Conservation (phyloP, 2,113 vertebrate species). For the Lontra canadensis region DNA sequence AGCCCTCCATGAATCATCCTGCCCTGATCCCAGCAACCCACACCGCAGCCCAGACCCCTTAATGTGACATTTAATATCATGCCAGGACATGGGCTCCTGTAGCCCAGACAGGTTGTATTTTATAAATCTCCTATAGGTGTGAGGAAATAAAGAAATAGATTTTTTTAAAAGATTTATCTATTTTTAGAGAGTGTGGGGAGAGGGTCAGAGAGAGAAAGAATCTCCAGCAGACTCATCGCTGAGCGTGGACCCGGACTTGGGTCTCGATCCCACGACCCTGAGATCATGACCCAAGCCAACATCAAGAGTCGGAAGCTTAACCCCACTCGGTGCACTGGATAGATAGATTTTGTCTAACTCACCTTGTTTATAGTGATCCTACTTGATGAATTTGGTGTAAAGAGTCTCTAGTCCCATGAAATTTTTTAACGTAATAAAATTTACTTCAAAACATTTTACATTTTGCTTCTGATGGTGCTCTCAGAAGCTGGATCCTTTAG, state of each 20-base stretch:
- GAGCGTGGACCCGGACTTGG: too few species aligned
- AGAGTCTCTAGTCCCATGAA: background rate
- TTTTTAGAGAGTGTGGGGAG: too few species aligned
- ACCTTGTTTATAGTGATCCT: background rate
- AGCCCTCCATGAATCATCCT: background rate
- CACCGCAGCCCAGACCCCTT: background rate
- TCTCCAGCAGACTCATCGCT: too few species aligned
- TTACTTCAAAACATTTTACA: background rate
- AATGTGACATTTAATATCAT: too few species aligned
- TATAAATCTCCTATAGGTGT: background rate
- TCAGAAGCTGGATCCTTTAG: background rate
- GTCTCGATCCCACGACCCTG: too few species aligned
- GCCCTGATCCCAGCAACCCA: background rate
- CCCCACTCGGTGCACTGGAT: too few species aligned
- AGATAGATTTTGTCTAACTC: background rate
- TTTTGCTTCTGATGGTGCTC: background rate
- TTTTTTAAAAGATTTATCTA: background rate
- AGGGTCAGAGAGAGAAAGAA: too few species aligned
- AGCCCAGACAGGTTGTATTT: background rate
- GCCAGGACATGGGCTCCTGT: too few species aligned
- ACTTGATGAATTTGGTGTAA: background rate
- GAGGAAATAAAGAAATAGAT: background rate
- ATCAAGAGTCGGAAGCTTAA: too few species aligned
- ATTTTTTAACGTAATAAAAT: background rate
- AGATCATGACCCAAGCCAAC: too few species aligned